Percentiles rank a stretch among this genome's conserved stretches.
These are phyloP conservation scores for Tuberolachnus salignus DNA, from an alignment of 2,888 invertebrate species.

Conservation along the genomic window DNA sequence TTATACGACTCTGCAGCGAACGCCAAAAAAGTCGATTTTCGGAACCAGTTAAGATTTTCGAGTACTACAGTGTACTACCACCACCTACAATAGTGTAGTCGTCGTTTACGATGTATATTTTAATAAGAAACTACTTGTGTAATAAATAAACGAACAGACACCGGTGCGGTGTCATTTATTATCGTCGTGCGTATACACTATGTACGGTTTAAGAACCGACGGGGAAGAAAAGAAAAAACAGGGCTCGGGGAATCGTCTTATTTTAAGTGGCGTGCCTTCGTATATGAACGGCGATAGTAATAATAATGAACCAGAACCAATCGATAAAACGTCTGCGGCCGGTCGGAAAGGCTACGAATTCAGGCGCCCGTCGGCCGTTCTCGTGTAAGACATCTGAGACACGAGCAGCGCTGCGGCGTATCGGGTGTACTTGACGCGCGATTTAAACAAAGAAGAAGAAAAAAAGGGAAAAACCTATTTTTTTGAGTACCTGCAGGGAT, in stretches of 20 bases:
- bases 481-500: neutral
- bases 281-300: conserved; percentile 20
- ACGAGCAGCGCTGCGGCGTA: neutral
- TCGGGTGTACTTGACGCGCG: conserved; percentile 30
- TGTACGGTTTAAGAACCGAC: neutral
- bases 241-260: conserved; percentile 3
- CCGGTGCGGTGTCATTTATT: neutral
- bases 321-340: conserved; percentile 24
- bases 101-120: no score
- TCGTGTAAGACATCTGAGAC: neutral
- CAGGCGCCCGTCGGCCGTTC: conserved; percentile 44
- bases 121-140: neutral
- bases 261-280: conserved; percentile 33
- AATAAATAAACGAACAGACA: neutral
- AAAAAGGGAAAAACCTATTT: conserved; percentile 13
- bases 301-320: conserved; percentile 50
- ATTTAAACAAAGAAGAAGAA: no score
- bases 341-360: conserved; percentile 45
- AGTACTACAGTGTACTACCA: no score
- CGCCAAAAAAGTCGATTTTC: neutral
- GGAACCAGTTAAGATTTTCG: conserved; percentile 5
- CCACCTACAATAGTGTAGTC: no score
- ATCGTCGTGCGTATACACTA: neutral
- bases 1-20: no score
- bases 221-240: neutral